phyloP scores from a whole-genome alignment of 2,113 vertebrate species.

The Phylloscopus whistleri region DNA sequence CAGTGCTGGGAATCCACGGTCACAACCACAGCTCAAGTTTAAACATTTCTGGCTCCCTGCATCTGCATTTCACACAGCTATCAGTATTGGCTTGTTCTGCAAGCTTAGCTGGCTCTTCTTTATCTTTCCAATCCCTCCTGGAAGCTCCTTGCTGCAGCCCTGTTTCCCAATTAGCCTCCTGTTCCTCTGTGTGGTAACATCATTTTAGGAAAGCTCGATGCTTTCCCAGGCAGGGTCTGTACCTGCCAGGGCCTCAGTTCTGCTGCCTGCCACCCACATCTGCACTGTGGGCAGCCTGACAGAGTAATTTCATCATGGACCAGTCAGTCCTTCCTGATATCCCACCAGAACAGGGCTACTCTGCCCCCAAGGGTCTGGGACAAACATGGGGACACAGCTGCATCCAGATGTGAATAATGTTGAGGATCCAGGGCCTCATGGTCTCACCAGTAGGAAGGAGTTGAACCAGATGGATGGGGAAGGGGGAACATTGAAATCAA shows the following conservation, averaged over 20 bases:
- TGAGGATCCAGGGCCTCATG: neutral
- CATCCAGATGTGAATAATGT: neutral
- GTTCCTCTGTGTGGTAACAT: neutral
- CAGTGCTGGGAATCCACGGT: neutral
- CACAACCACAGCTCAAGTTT: slow-evolving; percentile 1
- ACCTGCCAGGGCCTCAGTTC: neutral
- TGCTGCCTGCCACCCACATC: neutral
- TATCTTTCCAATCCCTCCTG: slow-evolving; percentile 1
- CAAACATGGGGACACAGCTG: neutral
- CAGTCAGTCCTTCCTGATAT: neutral
- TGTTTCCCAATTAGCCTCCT: neutral
- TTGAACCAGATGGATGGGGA: neutral
- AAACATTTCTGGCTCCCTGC: slow-evolving; percentile 34
- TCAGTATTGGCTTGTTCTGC: slow-evolving; percentile 32
- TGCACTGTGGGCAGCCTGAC: accelerated
- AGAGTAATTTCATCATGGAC: accelerated
- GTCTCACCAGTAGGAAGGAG: neutral
- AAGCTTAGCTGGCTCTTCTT: slow-evolving; percentile 37
- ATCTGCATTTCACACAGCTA: slow-evolving; percentile 45
- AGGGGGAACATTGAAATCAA: neutral
- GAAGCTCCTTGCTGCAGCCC: neutral
- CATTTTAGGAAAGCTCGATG: neutral
- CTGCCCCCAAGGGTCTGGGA: neutral
- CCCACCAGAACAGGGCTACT: neutral
- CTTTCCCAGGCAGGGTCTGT: neutral